These are phyloP conservation scores for Trachymyrmex cornetzi DNA, from an alignment of 1,140 invertebrate species.

Conservation along the genomic window DNA sequence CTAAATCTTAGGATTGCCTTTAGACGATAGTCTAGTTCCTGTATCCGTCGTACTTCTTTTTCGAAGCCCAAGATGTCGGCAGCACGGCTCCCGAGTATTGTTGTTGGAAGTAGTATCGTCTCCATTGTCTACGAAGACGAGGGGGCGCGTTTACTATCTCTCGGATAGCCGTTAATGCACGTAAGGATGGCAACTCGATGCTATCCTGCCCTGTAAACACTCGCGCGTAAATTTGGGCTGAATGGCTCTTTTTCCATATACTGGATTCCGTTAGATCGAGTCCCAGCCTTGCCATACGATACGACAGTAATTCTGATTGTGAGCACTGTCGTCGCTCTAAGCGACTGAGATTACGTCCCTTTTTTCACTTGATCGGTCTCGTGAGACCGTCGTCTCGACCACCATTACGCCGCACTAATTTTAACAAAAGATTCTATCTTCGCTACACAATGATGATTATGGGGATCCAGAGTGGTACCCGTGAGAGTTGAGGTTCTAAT, in stretches of 20 bases:
- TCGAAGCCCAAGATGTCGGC: slow-evolving; percentile 40
- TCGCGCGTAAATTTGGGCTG: slow-evolving; percentile 77
- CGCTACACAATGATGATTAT: slow-evolving; percentile 50
- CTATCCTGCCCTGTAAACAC: slow-evolving; percentile 77
- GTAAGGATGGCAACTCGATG: slow-evolving; percentile 68
- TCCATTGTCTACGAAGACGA: slow-evolving; percentile 71
- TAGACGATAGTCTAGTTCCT: not conserved
- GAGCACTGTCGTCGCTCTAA: slow-evolving; percentile 2
- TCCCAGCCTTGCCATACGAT: slow-evolving; percentile 14
- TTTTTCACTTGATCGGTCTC: slow-evolving; percentile 23
- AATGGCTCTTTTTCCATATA: slow-evolving; percentile 63
- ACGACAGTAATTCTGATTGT: slow-evolving; percentile 44
- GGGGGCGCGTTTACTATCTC: slow-evolving; percentile 66
- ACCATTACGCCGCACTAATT: slow-evolving; percentile 63
- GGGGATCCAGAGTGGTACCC: not conserved
- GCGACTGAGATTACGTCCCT: slow-evolving; percentile 17
- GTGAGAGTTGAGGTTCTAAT: slow-evolving; percentile 52
- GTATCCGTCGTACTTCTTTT: slow-evolving; percentile 43
- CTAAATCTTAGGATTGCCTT: slow-evolving; percentile 31
- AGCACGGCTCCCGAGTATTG: slow-evolving; percentile 61
- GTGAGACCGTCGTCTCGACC: not conserved
- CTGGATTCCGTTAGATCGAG: slow-evolving; percentile 58
- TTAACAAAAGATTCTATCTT: slow-evolving; percentile 63
- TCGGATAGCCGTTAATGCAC: slow-evolving; percentile 68
- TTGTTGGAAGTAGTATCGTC: slow-evolving; percentile 67